Base-by-base conservation (phyloP, 2,888 invertebrate species). In the Dorcus parallelipipedus region DNA sequence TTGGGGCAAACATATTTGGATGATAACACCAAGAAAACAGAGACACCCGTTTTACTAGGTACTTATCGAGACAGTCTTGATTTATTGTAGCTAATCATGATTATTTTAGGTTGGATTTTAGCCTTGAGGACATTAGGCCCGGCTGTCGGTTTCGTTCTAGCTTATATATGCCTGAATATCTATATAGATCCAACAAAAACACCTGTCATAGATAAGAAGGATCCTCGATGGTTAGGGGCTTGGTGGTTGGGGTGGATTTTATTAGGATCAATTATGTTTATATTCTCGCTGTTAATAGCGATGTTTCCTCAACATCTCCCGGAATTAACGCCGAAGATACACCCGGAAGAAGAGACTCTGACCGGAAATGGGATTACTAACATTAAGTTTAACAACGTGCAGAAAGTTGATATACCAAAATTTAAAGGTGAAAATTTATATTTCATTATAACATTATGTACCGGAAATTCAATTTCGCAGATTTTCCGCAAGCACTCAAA, bases 241-340 rank as follows among this genome's bases (percentile, higher is more conserved):
- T 90, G 89, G 89, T 90, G 89, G 89, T 76, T 89, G n/a, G 89
- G 86, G 9, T 84, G 84, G 84, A 79, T 83, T 23, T 77, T 84
- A 38, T 62, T 79, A 8, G 79, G 79, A 9, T 71, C 76, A 0
- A 72, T 84, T 0, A 85, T 87, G 82, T 76, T 84, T 14, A 64
- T 86, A 17, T 83, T 87, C 59, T 81, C 86, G 0, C 70, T 86
- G 9, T 76, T 88, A 1, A 82, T 90, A 60, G 85, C 85, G 1
- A 78, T 86, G 68, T 90, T 88, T 67, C 89, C 89, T 0, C 79
- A 81, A 43, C 56, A 61, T 52, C 40, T 60, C 38, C 59, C 63
- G 8, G 51, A 53, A 14, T 14, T 51, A 14, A 45, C 43, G 38
- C 4, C 48, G n/a, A 38, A 49, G 41, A 45, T 54, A 9, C 26